A percentile compares a stretch with the other conserved stretches of the same genome.
Conservation (phyloP, 2,888 invertebrate species). For the Pharmacophagus antenor region DNA sequence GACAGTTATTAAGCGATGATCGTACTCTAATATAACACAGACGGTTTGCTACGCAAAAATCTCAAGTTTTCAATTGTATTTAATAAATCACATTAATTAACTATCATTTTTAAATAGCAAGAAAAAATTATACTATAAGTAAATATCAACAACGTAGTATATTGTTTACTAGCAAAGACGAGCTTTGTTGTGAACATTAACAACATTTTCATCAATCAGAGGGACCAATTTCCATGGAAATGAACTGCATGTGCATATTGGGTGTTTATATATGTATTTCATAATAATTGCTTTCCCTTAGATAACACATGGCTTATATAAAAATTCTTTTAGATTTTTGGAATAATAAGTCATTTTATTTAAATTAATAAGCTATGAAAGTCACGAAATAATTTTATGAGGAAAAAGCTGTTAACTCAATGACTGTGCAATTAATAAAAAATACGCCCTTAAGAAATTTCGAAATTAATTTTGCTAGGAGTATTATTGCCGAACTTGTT, state of each 20-base stretch:
- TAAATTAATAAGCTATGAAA: background rate
- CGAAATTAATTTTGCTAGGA: background rate
- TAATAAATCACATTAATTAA: too few relatives aligned
- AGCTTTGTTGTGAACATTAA: slow-evolving; percentile 5
- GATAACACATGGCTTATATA: too few relatives aligned
- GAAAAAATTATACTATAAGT: background rate
- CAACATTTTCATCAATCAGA: slow-evolving; percentile 38
- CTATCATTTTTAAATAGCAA: background rate
- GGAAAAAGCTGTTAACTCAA: background rate
- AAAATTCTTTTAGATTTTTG: too few relatives aligned
- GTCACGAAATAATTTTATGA: background rate
- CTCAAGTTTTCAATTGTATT: too few relatives aligned
- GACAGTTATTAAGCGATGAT: too few relatives aligned
- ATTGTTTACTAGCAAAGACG: background rate
- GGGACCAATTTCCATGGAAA: slow-evolving; percentile 70
- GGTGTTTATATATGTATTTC: background rate
- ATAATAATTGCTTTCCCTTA: background rate
- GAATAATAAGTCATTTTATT: too few relatives aligned
- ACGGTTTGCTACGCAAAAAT: too few relatives aligned
- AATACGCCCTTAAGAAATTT: background rate
- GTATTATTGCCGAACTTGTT: background rate
- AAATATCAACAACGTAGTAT: background rate
- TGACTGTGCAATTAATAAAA: background rate
- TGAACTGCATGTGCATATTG: slow-evolving; percentile 45
- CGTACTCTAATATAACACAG: too few relatives aligned